Conservation (phyloP, 2,113 vertebrate genomes). For the Poeciliopsis prolifica region DNA sequence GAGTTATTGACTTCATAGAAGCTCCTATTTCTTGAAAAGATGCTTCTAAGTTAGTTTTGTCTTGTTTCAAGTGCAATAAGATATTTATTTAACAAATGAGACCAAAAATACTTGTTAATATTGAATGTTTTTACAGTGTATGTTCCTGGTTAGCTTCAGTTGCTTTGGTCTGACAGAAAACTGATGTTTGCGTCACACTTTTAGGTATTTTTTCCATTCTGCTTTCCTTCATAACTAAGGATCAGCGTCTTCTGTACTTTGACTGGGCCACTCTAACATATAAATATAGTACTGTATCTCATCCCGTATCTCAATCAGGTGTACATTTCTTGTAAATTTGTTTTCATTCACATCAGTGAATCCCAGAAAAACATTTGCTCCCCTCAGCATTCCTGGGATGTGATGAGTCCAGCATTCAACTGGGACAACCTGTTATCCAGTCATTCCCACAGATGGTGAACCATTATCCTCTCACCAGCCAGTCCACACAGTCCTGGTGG, state of each 20-base stretch:
- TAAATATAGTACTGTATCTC: neutral
- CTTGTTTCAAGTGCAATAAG: too few relatives aligned
- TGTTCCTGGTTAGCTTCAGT: neutral
- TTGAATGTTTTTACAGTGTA: too few relatives aligned
- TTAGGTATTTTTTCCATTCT: neutral
- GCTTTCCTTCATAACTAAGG: neutral
- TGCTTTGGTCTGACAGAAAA: neutral
- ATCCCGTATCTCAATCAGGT: neutral
- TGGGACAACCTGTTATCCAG: slow-evolving; percentile 67
- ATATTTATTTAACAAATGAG: too few relatives aligned
- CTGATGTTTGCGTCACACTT: neutral
- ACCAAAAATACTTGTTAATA: too few relatives aligned
- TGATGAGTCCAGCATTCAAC: slow-evolving; percentile 78
- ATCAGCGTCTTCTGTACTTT: neutral
- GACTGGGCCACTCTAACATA: neutral
- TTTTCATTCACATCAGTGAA: slow-evolving; percentile 54
- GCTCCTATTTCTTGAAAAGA: too few relatives aligned
- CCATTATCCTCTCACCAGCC: slow-evolving; percentile 61
- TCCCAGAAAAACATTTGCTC: slow-evolving; percentile 74
- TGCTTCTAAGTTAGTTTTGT: too few relatives aligned
- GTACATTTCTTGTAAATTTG: slow-evolving; percentile 9
- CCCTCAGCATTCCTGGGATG: slow-evolving; percentile 78
- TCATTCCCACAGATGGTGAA: slow-evolving; percentile 71
- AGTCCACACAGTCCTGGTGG: slow-evolving; percentile 8
- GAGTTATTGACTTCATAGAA: too few relatives aligned